These are phyloP conservation scores for Drosophila ogumai DNA, from an alignment of 1,140 invertebrate species.

Conservation along the genomic window DNA sequence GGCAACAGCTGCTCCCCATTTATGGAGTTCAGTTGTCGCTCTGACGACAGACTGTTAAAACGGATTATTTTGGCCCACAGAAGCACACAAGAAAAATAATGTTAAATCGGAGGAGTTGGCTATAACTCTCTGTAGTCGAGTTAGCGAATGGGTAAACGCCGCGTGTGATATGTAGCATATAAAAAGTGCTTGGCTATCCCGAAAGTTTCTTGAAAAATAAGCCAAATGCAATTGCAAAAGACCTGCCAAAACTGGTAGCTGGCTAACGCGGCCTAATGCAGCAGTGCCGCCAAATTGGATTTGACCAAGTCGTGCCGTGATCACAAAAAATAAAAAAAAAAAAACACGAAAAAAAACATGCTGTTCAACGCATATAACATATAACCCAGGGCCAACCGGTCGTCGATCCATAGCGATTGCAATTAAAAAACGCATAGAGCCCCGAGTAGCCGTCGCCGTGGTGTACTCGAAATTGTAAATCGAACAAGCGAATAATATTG, in stretches of 20 bases:
- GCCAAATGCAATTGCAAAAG: not conserved
- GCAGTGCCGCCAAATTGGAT: constrained; percentile 42
- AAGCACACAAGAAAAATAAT: not conserved
- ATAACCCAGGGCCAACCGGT: constrained; percentile 76
- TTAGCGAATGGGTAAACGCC: not conserved
- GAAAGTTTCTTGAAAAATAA: constrained; percentile 2
- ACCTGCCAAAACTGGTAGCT: constrained; percentile 35
- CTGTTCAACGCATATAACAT: constrained; percentile 33
- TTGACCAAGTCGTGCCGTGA: constrained; percentile 56
- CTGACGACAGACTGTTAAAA: constrained; percentile 6
- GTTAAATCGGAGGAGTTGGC: not conserved
- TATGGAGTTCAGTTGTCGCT: constrained; percentile 73
- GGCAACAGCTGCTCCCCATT: constrained; percentile 78
- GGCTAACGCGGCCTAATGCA: constrained; percentile 47
- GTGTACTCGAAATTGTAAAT: constrained; percentile 45
- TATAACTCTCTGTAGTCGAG: not conserved
- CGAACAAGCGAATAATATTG: constrained; percentile 26
- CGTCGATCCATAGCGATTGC: constrained; percentile 72
- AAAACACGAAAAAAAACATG: constrained; percentile 14
- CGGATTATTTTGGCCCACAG: constrained; percentile 5
- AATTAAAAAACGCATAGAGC: constrained; percentile 69
- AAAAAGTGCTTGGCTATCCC: not conserved
- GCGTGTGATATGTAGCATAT: constrained; percentile 9
- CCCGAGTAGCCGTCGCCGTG: constrained; percentile 17
- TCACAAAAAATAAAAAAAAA: not conserved